Evolutionary conservation across 2,888 invertebrate genomes (phyloP).

Genomic region (Spicauda simplicius): DNA sequence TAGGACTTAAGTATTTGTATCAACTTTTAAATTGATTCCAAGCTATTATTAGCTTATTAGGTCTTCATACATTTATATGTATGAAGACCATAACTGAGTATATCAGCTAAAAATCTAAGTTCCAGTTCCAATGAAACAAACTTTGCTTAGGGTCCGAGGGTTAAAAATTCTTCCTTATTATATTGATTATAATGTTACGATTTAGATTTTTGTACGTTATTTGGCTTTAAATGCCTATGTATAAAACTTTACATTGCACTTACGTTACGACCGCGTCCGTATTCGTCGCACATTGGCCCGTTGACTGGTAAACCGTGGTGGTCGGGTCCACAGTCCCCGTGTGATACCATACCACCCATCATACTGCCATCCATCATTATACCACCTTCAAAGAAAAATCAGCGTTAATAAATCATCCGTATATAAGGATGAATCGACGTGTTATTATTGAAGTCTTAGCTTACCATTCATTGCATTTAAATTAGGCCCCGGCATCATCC

Average conservation of each 20-base stretch:
- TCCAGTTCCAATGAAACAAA: too few relatives aligned
- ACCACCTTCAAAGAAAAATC: constrained; percentile 60
- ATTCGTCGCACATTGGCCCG: constrained; percentile 81
- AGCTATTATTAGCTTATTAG: too few relatives aligned
- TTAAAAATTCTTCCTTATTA: too few relatives aligned
- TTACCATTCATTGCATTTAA: constrained; percentile 81
- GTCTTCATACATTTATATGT: too few relatives aligned
- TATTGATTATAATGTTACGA: too few relatives aligned
- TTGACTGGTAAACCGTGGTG: constrained; percentile 74
- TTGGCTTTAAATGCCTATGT: not conserved
- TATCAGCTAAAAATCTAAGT: too few relatives aligned
- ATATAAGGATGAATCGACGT: not conserved
- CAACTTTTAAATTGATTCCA: too few relatives aligned
- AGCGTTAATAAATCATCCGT: too few relatives aligned
- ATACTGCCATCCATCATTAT: constrained; percentile 82
- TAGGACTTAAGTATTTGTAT: too few relatives aligned
- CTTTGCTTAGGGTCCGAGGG: too few relatives aligned
- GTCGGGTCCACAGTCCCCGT: constrained; percentile 75
- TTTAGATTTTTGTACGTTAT: too few relatives aligned
- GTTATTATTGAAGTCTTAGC: constrained; percentile 34
- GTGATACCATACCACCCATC: constrained; percentile 74
- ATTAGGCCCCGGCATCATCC: constrained; percentile 82
- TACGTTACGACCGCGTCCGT: constrained; percentile 73
- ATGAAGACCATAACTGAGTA: too few relatives aligned
- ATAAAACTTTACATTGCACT: constrained; percentile 46